Conservation (phyloP, 2,113 vertebrate species). For the Brienomyrus longianalis region DNA sequence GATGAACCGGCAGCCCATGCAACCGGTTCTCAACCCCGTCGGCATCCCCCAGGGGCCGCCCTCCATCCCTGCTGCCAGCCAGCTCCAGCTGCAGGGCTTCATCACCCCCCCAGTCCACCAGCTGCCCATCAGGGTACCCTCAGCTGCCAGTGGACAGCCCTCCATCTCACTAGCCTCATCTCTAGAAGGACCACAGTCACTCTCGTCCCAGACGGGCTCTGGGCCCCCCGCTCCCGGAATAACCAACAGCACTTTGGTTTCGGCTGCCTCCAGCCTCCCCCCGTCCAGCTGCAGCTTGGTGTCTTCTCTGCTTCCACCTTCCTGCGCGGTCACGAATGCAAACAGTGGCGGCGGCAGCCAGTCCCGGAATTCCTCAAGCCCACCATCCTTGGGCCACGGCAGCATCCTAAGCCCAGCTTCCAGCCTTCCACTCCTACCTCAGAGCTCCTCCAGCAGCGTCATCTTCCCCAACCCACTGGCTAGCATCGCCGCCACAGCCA, state of each 20-base stretch:
- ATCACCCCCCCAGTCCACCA: slow-evolving; percentile 73
- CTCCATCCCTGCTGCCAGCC: slow-evolving; percentile 62
- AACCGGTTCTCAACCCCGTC: slow-evolving; percentile 64
- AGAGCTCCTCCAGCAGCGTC: slow-evolving; percentile 86
- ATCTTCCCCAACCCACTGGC: slow-evolving; percentile 97
- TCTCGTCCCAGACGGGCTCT: slow-evolving; percentile 66
- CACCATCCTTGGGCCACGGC: slow-evolving; percentile 74
- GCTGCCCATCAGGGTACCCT: slow-evolving; percentile 70
- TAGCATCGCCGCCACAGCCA: slow-evolving; percentile 95
- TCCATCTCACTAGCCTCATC: slow-evolving; percentile 56
- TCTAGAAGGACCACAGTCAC: slow-evolving; percentile 67
- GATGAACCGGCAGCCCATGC: slow-evolving; percentile 80
- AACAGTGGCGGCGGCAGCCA: slow-evolving; percentile 53
- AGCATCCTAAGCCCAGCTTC: slow-evolving; percentile 75
- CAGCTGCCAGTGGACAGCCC: slow-evolving; percentile 57
- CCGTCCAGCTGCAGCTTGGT: slow-evolving; percentile 55
- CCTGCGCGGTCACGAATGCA: slow-evolving; percentile 58
- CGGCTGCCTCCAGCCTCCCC: slow-evolving; percentile 56
- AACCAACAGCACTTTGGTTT: slow-evolving; percentile 54
- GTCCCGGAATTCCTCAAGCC: slow-evolving; percentile 72
- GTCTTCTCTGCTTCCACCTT: slow-evolving; percentile 62
- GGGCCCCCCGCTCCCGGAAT: slow-evolving; percentile 66
- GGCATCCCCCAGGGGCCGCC: slow-evolving; percentile 53
- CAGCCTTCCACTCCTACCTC: slow-evolving; percentile 91
- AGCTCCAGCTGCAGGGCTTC: slow-evolving; percentile 79